Evolutionary conservation across 2,113 vertebrate species (phyloP), one percentile per base, ranked within the genome.

Genomic region (Ginglymostoma cirratum): DNA sequence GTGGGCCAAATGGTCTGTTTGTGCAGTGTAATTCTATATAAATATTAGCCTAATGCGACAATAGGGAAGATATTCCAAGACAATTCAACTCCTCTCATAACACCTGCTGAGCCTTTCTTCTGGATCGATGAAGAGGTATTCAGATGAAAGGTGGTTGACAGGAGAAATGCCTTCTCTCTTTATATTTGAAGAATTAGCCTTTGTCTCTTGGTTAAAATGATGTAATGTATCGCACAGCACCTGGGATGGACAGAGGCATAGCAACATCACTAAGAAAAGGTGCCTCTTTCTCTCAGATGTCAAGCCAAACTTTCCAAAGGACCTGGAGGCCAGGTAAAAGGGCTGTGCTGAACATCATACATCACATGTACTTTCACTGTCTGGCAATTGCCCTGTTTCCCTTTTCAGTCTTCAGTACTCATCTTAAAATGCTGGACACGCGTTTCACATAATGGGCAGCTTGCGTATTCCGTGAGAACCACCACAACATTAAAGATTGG

Each of bases 271-370:
- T 66, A 80, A 27, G 30, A 95, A 93, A 87, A 95, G 38, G 15
- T 93, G 87, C 85, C 48, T 27, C 95, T 42, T 96, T 96, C 61
- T 87, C 65, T 87, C 61, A 96, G 80, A 96, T 69, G 78, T 85
- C 83, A 96, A 72, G 55, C 55, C 61, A 90, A 48, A 48, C n/a
- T 30, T 95, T 70, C 93, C 67, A 42, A 72, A 14, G 38, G 48
- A 95, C 93, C 93, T 95, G 93, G 67, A 72, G 93, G 93, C 66
- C 93, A 70, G 93, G 67, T 95, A 95, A 70, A 95, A 95, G 66
- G 24, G 66, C 12, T 72, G 23, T 23, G 27, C 38, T 95, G 23
- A 42, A 72, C 67, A 95, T 72, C n/a, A 70, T 5, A 67, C 42
- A 48, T 23, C 4, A 1, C n/a, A 45, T 48, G 23, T 42, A 45